These are phyloP conservation scores for Scaptomyza parva DNA, from an alignment of 2,888 invertebrate species.

Conservation along the genomic window DNA sequence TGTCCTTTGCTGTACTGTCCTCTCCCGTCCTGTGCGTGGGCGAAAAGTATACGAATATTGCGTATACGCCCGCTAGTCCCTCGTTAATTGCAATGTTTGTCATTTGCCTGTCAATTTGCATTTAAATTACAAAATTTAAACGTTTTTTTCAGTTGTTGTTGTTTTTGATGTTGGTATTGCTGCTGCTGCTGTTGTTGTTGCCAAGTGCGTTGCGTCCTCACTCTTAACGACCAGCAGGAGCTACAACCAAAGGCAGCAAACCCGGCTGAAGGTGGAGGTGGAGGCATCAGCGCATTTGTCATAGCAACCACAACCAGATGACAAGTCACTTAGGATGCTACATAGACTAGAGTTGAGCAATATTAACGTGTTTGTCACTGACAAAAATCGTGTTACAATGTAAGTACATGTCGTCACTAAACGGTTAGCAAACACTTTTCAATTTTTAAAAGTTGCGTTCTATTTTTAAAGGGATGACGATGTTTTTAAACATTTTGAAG, in stretches of 20 bases:
- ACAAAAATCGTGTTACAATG: background rate
- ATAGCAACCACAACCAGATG: slow-evolving; percentile 39
- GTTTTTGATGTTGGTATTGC: slow-evolving; percentile 7
- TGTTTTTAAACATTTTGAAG: too few relatives aligned
- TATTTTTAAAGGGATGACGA: too few relatives aligned
- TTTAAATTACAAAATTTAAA: slow-evolving; percentile 82
- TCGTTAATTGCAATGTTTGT: slow-evolving; percentile 79
- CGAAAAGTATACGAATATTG: slow-evolving; percentile 38
- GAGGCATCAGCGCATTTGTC: slow-evolving; percentile 44
- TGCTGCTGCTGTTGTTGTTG: slow-evolving; percentile 16
- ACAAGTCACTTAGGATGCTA: slow-evolving; percentile 20
- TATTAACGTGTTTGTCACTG: background rate
- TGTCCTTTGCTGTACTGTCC: slow-evolving; percentile 3
- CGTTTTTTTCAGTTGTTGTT: slow-evolving; percentile 36
- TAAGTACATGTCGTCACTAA: background rate
- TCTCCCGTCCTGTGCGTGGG: background rate
- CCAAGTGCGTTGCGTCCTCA: slow-evolving; percentile 21
- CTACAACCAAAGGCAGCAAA: background rate
- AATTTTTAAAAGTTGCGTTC: too few relatives aligned
- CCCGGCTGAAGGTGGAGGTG: slow-evolving; percentile 4
- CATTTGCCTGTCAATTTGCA: slow-evolving; percentile 80
- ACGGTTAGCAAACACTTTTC: background rate
- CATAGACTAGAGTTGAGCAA: slow-evolving; percentile 16
- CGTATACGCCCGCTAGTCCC: slow-evolving; percentile 73
- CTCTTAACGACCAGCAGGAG: slow-evolving; percentile 40